phyloP scores from a whole-genome alignment of 2,888 invertebrate species.

The Sipha maydis region DNA sequence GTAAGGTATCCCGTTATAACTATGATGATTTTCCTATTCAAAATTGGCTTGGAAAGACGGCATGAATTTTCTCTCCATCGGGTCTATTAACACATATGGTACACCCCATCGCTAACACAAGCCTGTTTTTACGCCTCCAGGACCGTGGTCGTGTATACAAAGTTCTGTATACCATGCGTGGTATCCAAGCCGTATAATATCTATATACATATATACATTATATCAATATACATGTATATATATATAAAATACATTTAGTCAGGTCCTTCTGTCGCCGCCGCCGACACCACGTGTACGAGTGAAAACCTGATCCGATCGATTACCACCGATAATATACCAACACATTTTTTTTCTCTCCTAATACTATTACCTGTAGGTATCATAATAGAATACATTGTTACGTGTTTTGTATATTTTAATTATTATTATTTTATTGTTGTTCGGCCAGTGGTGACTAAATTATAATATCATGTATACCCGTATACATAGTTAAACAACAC shows the following conservation, averaged over 20 bases:
- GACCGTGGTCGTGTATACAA: conserved; percentile 8
- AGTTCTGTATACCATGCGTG: neutral
- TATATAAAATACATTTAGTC: neutral
- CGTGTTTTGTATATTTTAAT: conserved; percentile 45
- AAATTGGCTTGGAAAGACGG: conserved; percentile 7
- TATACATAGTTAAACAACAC: neutral
- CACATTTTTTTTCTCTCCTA: conserved; percentile 10
- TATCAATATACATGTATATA: neutral
- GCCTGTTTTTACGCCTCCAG: conserved; percentile 41
- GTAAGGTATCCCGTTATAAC: conserved; percentile 1
- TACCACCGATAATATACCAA: conserved; percentile 33
- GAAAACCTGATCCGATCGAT: conserved; percentile 61
- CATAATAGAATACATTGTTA: conserved; percentile 31
- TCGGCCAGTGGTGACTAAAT: conserved; percentile 39
- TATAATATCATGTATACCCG: neutral
- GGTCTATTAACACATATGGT: neutral
- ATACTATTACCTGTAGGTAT: neutral
- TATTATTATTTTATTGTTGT: conserved; percentile 17
- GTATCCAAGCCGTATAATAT: neutral
- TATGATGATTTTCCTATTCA: conserved; percentile 24
- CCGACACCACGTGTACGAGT: conserved; percentile 8
- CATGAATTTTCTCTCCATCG: neutral
- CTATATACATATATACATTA: neutral
- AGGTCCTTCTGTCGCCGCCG: conserved; percentile 9
- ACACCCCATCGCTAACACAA: conserved; percentile 33